Evolutionary conservation across 2,888 invertebrate species (phyloP).

Genomic region (Ceriagrion tenellum): DNA sequence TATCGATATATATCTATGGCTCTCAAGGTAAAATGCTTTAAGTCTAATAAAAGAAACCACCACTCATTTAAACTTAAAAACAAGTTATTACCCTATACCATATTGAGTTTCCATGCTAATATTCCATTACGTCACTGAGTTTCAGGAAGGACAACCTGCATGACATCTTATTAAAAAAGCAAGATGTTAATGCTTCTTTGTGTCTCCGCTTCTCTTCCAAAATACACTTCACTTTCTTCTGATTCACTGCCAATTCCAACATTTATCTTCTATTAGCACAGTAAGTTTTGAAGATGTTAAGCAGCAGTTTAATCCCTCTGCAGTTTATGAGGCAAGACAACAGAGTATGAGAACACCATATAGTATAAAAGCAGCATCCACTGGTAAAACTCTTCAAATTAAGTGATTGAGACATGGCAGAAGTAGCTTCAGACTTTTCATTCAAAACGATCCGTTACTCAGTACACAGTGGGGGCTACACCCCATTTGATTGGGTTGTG

Average conservation of each 20-base stretch:
- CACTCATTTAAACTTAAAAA: conserved; percentile 66
- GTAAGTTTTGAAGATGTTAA: conserved; percentile 41
- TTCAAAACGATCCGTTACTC: conserved; percentile 22
- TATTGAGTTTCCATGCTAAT: conserved; percentile 65
- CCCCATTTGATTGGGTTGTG: conserved; percentile 61
- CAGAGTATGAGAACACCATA: conserved; percentile 51
- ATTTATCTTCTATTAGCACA: conserved; percentile 36
- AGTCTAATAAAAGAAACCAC: conserved; percentile 66
- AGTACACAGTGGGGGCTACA: conserved; percentile 38
- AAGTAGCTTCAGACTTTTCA: conserved; percentile 35
- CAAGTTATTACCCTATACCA: conserved; percentile 67
- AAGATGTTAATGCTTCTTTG: conserved; percentile 8
- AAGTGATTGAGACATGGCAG: conserved; percentile 45
- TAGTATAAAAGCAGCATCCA: conserved; percentile 63
- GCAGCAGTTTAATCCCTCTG: conserved; percentile 53
- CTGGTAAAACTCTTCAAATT: conserved; percentile 45
- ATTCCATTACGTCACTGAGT: conserved; percentile 45
- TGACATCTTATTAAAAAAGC: conserved; percentile 21
- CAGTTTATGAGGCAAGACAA: conserved; percentile 49
- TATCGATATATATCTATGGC: conserved; percentile 59
- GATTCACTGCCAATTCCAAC: conserved; percentile 31
- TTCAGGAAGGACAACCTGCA: conserved; percentile 34
- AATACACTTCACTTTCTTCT: conserved; percentile 58
- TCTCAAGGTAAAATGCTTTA: conserved; percentile 63
- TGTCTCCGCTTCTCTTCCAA: background rate